These are phyloP conservation scores for Oxytorus armatus DNA, from an alignment of 2,888 invertebrate species.

Conservation along the genomic window DNA sequence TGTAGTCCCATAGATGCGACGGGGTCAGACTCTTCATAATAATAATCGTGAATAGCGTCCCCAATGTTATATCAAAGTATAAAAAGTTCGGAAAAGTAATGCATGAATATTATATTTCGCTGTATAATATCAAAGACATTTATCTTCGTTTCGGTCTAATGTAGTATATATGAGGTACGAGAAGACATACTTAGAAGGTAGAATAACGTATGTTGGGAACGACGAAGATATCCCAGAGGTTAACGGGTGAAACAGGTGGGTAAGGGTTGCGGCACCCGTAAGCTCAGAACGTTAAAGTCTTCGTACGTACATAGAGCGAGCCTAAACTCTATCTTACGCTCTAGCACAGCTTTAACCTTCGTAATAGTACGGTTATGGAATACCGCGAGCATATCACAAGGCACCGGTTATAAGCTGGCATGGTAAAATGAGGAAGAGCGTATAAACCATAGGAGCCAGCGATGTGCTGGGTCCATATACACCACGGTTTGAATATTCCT, in stretches of 20 bases:
- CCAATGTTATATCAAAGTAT: conserved; percentile 14
- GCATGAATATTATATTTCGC: conserved; percentile 54
- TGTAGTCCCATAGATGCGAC: conserved; percentile 42
- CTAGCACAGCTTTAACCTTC: conserved; percentile 26
- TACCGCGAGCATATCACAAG: conserved; percentile 26
- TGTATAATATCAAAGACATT: conserved; percentile 45
- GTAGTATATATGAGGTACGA: conserved; percentile 8
- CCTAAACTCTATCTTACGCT: conserved; percentile 3
- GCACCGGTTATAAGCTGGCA: not conserved
- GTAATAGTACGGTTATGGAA: conserved; percentile 15
- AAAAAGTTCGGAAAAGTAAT: conserved; percentile 33
- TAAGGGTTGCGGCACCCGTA: conserved; percentile 20
- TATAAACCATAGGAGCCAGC: conserved; percentile 22
- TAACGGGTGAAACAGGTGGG: conserved; percentile 35
- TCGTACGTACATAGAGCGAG: not conserved
- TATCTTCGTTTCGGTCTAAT: conserved; percentile 47
- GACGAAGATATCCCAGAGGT: conserved; percentile 14
- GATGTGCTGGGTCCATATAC: conserved; percentile 19
- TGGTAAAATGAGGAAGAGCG: conserved; percentile 39
- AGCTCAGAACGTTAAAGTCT: conserved; percentile 13
- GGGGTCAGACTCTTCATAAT: conserved; percentile 54
- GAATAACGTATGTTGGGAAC: conserved; percentile 32
- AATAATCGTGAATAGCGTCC: conserved; percentile 50
- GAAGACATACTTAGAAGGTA: conserved; percentile 6
- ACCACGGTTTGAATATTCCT: conserved; percentile 7